Conservation (phyloP, 1,140 invertebrate species). For the Armadillidium nasatum region DNA sequence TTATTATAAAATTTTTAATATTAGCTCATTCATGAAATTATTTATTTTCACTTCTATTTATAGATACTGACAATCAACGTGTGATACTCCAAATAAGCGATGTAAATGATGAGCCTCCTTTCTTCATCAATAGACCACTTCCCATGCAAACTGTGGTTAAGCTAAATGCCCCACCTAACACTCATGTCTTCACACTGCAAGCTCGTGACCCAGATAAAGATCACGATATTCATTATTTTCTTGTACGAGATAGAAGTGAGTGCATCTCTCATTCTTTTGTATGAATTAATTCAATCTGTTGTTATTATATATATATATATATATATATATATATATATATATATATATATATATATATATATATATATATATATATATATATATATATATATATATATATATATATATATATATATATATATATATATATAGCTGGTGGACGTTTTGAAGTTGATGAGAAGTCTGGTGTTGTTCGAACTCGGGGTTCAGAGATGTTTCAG, state of each 20-base stretch:
- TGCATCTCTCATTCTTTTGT: slow-evolving; percentile 14
- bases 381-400: no score
- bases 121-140: slow-evolving; percentile 86
- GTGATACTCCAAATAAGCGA: slow-evolving; percentile 92
- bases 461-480: slow-evolving; percentile 85
- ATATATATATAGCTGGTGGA: slow-evolving; percentile 59
- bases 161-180: slow-evolving; percentile 86
- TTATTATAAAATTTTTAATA: no score
- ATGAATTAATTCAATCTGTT: not conserved
- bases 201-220: slow-evolving; percentile 91
- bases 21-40: no score
- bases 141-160: slow-evolving; percentile 96
- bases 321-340: slow-evolving; percentile 6
- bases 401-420: slow-evolving; percentile 12
- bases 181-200: slow-evolving; percentile 90
- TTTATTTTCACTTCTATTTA: slow-evolving; percentile 11
- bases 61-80: slow-evolving; percentile 88
- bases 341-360: slow-evolving; percentile 25
- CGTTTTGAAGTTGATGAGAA: slow-evolving; percentile 84
- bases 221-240: slow-evolving; percentile 92
- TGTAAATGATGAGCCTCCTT: slow-evolving; percentile 91
- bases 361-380: slow-evolving; percentile 24
- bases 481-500: slow-evolving; percentile 85
- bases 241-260: slow-evolving; percentile 78
- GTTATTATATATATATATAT: no score